Evolutionary conservation across 2,113 vertebrate genomes (phyloP).

Genomic region (Myiozetetes cayanensis): DNA sequence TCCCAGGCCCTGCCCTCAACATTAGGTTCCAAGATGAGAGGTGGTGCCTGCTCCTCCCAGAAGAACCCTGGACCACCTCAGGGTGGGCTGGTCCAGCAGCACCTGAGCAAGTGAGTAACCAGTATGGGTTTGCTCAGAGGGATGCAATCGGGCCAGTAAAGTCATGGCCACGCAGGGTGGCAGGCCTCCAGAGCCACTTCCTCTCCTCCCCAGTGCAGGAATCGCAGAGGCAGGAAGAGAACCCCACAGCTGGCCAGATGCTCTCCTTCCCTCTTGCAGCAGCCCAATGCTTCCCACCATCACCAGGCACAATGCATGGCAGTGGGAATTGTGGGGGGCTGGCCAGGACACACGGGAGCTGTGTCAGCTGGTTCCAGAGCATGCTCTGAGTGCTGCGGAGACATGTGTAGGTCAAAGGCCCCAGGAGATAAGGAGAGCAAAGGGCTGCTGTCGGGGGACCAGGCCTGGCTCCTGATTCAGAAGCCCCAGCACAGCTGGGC

Average conservation of each 20-base stretch:
- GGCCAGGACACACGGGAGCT: fast-evolving
- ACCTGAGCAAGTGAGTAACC: fast-evolving
- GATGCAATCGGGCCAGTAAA: not conserved
- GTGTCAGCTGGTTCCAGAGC: fast-evolving
- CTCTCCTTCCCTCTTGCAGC: not conserved
- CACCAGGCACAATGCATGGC: fast-evolving
- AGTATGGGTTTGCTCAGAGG: fast-evolving
- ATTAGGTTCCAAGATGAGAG: not conserved
- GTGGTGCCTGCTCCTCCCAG: fast-evolving
- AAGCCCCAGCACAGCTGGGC: not conserved
- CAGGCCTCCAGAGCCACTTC: not conserved
- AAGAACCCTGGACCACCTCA: fast-evolving
- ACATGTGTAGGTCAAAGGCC: not conserved
- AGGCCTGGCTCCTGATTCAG: not conserved
- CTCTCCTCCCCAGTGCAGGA: not conserved
- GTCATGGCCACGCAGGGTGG: fast-evolving
- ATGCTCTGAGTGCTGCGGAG: fast-evolving
- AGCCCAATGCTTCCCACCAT: not conserved
- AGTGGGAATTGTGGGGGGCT: fast-evolving
- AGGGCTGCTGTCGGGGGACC: not conserved
- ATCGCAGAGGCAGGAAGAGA: not conserved
- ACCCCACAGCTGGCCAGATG: fast-evolving
- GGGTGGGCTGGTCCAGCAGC: not conserved
- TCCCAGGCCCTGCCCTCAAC: not conserved
- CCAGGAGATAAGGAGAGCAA: not conserved